Conservation (phyloP, 2,113 vertebrate species). For the Melospiza georgiana region DNA sequence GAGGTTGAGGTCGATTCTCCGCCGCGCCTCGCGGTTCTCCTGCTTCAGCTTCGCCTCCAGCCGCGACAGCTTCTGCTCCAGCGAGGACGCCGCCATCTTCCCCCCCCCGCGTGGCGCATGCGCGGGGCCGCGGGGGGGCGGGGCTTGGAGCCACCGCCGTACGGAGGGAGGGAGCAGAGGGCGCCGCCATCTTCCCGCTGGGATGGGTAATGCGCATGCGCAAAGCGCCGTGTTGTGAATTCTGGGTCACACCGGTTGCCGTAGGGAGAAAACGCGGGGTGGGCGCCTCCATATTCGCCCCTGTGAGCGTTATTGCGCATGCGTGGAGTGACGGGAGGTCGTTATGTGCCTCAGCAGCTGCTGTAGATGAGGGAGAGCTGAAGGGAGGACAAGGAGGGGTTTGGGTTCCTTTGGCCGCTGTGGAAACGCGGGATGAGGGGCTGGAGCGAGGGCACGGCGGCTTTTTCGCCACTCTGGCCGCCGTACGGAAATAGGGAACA, state of each 20-base stretch:
- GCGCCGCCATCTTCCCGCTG: background rate
- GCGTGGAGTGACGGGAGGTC: rapidly evolving
- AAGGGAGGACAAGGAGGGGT: rapidly evolving
- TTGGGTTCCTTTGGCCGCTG: too few relatives aligned
- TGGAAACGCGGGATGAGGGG: rapidly evolving
- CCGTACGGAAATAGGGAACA: background rate
- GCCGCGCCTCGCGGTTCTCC: background rate
- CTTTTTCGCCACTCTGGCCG: background rate
- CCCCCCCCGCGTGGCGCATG: background rate
- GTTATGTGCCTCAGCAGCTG: rapidly evolving
- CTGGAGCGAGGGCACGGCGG: background rate
- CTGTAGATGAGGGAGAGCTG: rapidly evolving
- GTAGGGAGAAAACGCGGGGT: rapidly evolving
- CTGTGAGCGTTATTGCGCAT: rapidly evolving
- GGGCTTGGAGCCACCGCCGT: background rate
- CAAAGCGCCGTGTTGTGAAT: too few relatives aligned
- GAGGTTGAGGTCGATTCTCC: background rate
- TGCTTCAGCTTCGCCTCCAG: background rate
- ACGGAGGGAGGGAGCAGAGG: background rate
- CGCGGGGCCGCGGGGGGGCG: background rate
- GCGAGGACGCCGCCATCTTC: background rate
- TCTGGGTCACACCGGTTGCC: too few relatives aligned
- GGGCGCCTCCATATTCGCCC: too few relatives aligned
- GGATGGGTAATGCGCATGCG: background rate
- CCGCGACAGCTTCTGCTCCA: background rate